These are phyloP conservation scores for Andrena fulva DNA, from an alignment of 2,888 invertebrate genomes.

Conservation along the genomic window DNA sequence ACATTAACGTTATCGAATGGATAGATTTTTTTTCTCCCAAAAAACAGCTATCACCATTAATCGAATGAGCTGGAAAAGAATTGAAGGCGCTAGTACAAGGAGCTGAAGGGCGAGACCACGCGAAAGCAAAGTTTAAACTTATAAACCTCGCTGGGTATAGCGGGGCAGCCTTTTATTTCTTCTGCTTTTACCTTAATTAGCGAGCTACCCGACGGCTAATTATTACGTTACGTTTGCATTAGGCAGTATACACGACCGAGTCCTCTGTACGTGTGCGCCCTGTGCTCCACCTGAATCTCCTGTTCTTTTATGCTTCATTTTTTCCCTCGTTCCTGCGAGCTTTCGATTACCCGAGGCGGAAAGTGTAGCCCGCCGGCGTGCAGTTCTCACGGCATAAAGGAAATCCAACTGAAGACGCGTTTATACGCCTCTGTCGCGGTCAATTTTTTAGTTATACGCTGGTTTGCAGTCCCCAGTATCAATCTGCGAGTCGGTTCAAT, in stretches of 20 bases:
- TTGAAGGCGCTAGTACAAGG: neutral
- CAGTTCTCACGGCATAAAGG: neutral
- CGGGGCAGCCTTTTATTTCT: slow-evolving; percentile 34
- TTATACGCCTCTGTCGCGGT: neutral
- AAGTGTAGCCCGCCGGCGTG: neutral
- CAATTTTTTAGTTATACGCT: too few species aligned
- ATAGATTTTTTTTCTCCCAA: neutral
- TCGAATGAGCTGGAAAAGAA: neutral
- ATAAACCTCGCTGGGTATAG: slow-evolving; percentile 22
- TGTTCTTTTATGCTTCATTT: neutral
- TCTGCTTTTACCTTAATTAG: slow-evolving; percentile 61
- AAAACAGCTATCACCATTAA: neutral
- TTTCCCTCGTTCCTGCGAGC: neutral
- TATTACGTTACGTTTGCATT: slow-evolving; percentile 59
- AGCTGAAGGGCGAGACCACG: slow-evolving; percentile 1
- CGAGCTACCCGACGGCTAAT: slow-evolving; percentile 50
- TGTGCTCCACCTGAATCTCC: neutral
- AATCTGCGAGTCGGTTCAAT: too few species aligned
- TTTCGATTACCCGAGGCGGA: slow-evolving; percentile 5
- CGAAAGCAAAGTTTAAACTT: slow-evolving; percentile 10
- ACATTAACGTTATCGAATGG: neutral
- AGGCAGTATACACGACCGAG: slow-evolving; percentile 34
- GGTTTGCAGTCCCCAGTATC: too few species aligned
- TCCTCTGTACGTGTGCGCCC: neutral
- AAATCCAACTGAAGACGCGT: slow-evolving; percentile 6